A percentile compares a stretch with the other conserved stretches of the same genome.
These are phyloP conservation scores for Cosmia trapezina DNA, from an alignment of 2,888 invertebrate genomes.

Conservation along the genomic window DNA sequence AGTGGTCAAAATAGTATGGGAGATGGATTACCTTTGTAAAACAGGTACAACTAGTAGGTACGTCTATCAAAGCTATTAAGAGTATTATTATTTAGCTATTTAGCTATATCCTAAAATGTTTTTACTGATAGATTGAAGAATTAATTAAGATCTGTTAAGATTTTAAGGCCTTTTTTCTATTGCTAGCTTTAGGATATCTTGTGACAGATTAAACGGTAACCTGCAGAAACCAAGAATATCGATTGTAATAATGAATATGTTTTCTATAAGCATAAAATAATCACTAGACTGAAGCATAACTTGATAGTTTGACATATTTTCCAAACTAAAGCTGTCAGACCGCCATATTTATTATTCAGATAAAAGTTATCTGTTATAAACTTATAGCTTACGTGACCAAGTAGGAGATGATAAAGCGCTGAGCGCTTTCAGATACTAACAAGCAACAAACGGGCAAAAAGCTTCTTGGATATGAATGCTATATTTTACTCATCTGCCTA, in stretches of 20 bases:
- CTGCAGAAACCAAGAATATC: background rate
- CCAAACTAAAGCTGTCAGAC: background rate
- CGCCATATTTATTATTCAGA: background rate
- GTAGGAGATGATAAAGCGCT: too few species aligned
- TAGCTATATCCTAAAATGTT: background rate
- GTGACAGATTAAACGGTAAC: background rate
- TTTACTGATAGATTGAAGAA: background rate
- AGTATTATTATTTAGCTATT: too few species aligned
- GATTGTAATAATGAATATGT: too few species aligned
- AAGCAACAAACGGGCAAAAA: background rate
- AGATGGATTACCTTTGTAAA: too few species aligned
- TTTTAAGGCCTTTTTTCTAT: background rate
- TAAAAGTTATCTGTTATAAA: background rate
- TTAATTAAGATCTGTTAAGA: too few species aligned
- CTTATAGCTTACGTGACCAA: background rate
- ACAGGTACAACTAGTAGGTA: too few species aligned
- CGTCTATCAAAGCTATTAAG: too few species aligned
- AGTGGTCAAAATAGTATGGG: too few species aligned
- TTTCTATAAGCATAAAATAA: background rate
- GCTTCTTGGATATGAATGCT: too few species aligned
- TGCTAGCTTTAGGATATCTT: background rate
- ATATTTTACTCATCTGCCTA: too few species aligned
- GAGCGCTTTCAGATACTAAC: background rate
- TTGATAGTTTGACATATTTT: background rate
- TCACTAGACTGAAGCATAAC: background rate